Percentiles rank a stretch among this genome's conserved stretches.
These are phyloP conservation scores for Mythimna pallens DNA, from an alignment of 2,888 invertebrate species.

Conservation along the genomic window DNA sequence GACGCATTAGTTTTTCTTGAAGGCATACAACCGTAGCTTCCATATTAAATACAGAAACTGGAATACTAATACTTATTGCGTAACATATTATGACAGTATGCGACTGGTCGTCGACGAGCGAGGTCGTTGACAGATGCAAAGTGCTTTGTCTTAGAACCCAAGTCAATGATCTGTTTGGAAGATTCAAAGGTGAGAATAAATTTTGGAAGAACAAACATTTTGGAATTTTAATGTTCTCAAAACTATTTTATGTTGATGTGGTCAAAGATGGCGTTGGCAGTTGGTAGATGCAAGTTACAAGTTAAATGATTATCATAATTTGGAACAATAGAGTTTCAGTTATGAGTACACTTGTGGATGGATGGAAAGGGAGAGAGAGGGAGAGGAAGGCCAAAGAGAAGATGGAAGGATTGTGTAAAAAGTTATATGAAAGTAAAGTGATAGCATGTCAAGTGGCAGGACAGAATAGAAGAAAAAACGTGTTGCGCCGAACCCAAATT, in stretches of 20 bases:
- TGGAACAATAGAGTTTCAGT: too few species aligned
- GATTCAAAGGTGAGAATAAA: conserved; percentile 42
- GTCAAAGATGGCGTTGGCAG: neutral
- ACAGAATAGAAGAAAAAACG: too few species aligned
- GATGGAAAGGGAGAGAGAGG: too few species aligned
- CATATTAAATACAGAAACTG: conserved; percentile 13
- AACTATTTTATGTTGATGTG: conserved; percentile 7
- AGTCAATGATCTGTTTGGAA: conserved; percentile 50
- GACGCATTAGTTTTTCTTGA: neutral
- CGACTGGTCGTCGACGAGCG: conserved; percentile 27
- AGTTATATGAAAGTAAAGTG: too few species aligned
- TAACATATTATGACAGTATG: conserved; percentile 57
- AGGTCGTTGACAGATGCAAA: conserved; percentile 60
- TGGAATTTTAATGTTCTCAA: neutral
- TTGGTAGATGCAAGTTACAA: neutral
- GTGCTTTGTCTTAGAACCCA: conserved; percentile 51
- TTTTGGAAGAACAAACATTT: conserved; percentile 22
- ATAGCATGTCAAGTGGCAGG: too few species aligned
- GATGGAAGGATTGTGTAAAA: too few species aligned
- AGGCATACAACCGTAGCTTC: neutral
- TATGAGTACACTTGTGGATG: too few species aligned
- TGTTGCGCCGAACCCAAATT: too few species aligned
- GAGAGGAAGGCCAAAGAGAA: too few species aligned
- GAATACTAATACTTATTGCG: conserved; percentile 39
- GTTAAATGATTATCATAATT: neutral